Evolutionary conservation across 2,888 invertebrate species (phyloP), one percentile per base, ranked within the genome.

Genomic region (Ariolimax columbianus): DNA sequence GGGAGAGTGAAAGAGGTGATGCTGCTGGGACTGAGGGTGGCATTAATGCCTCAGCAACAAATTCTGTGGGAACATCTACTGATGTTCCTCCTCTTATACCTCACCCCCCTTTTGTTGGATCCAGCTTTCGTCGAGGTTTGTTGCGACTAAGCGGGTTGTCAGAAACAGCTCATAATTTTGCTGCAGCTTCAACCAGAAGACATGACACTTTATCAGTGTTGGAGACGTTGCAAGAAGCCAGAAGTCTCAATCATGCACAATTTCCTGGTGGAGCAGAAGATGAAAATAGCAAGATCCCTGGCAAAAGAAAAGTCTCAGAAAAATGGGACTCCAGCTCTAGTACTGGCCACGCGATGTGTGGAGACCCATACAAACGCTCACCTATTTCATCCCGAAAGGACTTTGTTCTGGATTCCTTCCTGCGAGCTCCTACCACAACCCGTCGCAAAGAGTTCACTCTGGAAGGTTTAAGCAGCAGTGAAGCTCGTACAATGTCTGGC

Each of bases 401-500:
- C 47, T 80, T 87, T 66, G 88, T 89, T 23, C 36, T 82, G 63
- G 87, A 88, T 68, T 75, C 87, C 4, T 86, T 88, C 63, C 70
- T 91, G 30, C 86, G 91, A 75, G 90, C 91, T 47, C 89, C 91
- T 33, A 91, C 91, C n/a, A 89, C 92, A 75, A 90, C 91, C 38
- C 88, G 90, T 59, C 90, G 91, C 66, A 92, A 92, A 82, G 92
- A 92, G 84, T 91, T 91, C 87, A 90, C 92, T 43, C 86, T 94
- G 75, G 93, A 93, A 89, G 93, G 93, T 88, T 89, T 94, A 63
- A 91, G 91, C 82, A 91, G 91, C 11, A 91, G 91, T 82, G 93
- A 94, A 87, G 93, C 93, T 11, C 89, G 92, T 33, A 92, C 92
- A n/a, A 91, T 93, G 91, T 93, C 93, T 11, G 93, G 94, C 70